Evolutionary conservation across 23 tunicate genomes (phyloP), one percentile per base, ranked within the genome.

Genomic region (Botrylloides violaceus): DNA sequence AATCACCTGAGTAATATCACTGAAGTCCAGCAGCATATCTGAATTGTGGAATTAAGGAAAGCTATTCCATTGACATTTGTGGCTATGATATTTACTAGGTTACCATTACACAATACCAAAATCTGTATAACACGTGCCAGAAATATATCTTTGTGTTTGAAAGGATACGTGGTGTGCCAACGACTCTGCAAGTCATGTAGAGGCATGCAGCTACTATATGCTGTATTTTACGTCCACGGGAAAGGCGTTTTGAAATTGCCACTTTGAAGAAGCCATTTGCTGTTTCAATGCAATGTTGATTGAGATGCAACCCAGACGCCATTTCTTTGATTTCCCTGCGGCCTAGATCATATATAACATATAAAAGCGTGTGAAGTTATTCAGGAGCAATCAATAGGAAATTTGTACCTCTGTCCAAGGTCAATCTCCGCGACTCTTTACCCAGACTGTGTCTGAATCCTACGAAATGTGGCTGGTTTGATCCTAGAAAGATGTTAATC

Each of bases 121-220:
- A 59, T 27, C 19, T n/a, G 24, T 12, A 18, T 9, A n/a, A 59
- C 24, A 12, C 26, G 7, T 18, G 7, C 7, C 21, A 7, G 23
- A 59, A 59, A n/a, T 12, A 18, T 9, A 43, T 7, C 53, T 43
- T 43, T 43, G 53, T 43, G 47, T 43, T 18, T 31, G 0, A 61
- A 81, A 88, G 88, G 96, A 88, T 88, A 88, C 96, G 96, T 70
- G 96, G 96, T 33, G 87, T 81, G 20, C 83, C 77, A 43, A 78
- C 87, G 32, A 80, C 81, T 56, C 96, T 81, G 66, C 96, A 88
- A 3, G 96, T 88, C 96, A 88, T 77, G 80, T 88, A 88, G 32
- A 88, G 50, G 65, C 96, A 88, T 2, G 96, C 96, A 64, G 87
- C 96, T 32, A 88, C 96, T 47, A 88, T 81, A 61, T 81, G 96